Conservation (phyloP, 2,888 invertebrate genomes). For the Cabera pusaria region DNA sequence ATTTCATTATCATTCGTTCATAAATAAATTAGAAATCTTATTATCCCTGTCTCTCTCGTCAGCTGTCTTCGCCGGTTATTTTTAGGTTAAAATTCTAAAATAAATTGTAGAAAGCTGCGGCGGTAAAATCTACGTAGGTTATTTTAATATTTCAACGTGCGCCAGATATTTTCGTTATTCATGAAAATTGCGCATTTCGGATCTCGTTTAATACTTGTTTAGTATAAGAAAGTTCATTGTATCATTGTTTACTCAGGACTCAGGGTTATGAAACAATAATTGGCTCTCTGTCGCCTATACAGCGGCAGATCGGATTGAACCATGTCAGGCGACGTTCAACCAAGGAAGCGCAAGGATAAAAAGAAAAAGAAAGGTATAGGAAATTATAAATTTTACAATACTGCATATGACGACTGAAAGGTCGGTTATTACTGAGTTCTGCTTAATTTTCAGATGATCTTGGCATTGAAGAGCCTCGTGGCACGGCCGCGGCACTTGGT, state of each 20-base stretch:
- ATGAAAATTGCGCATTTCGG: constrained; percentile 74
- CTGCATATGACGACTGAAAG: constrained; percentile 3
- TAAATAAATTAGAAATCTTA: constrained; percentile 11
- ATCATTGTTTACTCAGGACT: constrained; percentile 73
- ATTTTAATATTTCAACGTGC: constrained; percentile 74
- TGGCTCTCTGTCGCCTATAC: constrained; percentile 62
- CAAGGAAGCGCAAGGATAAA: constrained; percentile 93
- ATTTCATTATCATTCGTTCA: constrained; percentile 23
- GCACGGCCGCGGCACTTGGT: constrained; percentile 71
- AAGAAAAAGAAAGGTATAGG: constrained; percentile 89
- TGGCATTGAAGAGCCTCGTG: constrained; percentile 71
- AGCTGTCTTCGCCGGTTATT: constrained; percentile 81
- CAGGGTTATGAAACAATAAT: constrained; percentile 80
- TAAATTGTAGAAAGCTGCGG: constrained; percentile 75
- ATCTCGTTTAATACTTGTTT: constrained; percentile 47
- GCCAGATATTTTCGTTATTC: constrained; percentile 59
- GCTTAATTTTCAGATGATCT: constrained; percentile 68
- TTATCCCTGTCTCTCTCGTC: constrained; percentile 57
- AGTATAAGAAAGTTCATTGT: constrained; percentile 54
- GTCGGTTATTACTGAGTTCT: constrained; percentile 1
- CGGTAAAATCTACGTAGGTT: constrained; percentile 70
- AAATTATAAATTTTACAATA: not conserved
- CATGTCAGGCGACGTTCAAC: constrained; percentile 95
- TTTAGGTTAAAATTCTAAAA: constrained; percentile 81
- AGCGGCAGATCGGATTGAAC: constrained; percentile 71